A percentile compares a stretch with the other conserved stretches of the same genome.
Conservation (phyloP, 1,140 invertebrate genomes). For the Vanessa tameamea region DNA sequence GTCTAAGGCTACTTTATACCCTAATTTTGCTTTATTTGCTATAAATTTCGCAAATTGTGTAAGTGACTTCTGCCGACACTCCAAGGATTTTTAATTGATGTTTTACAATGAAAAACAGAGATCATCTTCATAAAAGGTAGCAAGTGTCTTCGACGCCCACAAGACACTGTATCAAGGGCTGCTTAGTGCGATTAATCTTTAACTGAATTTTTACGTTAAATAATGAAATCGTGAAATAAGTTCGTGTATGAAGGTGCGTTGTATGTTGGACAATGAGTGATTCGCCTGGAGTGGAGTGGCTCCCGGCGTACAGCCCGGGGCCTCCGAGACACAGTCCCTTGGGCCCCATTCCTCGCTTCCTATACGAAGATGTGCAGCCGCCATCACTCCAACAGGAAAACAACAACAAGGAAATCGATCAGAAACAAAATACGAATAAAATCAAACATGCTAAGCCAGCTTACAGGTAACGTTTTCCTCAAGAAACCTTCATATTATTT, state of each 20-base stretch:
- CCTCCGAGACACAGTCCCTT: conserved; percentile 75
- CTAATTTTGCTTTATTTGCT: conserved; percentile 46
- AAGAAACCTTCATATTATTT: conserved; percentile 43
- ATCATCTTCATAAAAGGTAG: conserved; percentile 75
- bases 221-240: conserved; percentile 45
- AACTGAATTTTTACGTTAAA: conserved; percentile 12
- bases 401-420: conserved; percentile 73
- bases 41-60: conserved; percentile 42
- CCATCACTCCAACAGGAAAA: conserved; percentile 70
- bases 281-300: conserved; percentile 76
- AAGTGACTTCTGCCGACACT: conserved; percentile 57
- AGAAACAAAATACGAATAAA: conserved; percentile 72
- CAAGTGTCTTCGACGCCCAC: conserved; percentile 66
- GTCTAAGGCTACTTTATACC: conserved; percentile 36
- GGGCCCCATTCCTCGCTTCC: conserved; percentile 71
- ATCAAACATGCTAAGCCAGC: conserved; percentile 76
- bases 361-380: conserved; percentile 75
- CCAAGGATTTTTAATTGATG: conserved; percentile 75
- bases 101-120: conserved; percentile 69
- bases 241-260: conserved; percentile 47
- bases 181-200: conserved; percentile 33
- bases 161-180: conserved; percentile 44
- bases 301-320: conserved; percentile 75
- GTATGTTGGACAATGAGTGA: conserved; percentile 76
- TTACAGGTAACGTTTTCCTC: conserved; percentile 72